phyloP scores from a whole-genome alignment of 2,888 invertebrate genomes.

The Parelbella ahira region DNA sequence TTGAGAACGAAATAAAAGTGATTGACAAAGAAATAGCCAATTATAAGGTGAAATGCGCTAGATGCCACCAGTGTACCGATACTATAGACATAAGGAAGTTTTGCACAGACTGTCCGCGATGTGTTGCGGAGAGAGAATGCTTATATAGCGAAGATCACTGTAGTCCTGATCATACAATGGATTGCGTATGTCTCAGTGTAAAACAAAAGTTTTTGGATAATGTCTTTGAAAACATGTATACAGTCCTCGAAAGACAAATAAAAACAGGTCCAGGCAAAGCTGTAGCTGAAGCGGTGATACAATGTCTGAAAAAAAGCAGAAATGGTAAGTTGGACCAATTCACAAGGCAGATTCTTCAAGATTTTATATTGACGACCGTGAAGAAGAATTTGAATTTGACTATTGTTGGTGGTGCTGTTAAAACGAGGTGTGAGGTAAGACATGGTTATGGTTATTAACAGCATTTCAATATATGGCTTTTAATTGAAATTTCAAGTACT shows the following conservation, averaged over 20 bases:
- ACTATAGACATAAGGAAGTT: slow-evolving; percentile 50
- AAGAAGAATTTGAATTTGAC: slow-evolving; percentile 66
- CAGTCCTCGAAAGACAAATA: slow-evolving; percentile 51
- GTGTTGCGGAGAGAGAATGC: slow-evolving; percentile 50
- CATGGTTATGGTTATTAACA: neutral
- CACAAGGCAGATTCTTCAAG: slow-evolving; percentile 54
- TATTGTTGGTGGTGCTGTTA: slow-evolving; percentile 68
- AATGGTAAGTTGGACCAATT: slow-evolving; percentile 60
- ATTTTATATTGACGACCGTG: slow-evolving; percentile 55
- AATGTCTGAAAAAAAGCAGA: slow-evolving; percentile 51
- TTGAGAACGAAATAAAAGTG: slow-evolving; percentile 47
- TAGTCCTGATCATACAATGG: slow-evolving; percentile 39
- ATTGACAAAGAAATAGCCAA: slow-evolving; percentile 45
- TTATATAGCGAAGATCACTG: slow-evolving; percentile 45
- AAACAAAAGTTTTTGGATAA: slow-evolving; percentile 65
- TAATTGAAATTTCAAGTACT: neutral
- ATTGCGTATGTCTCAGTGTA: slow-evolving; percentile 58
- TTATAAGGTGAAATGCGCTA: slow-evolving; percentile 43
- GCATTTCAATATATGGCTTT: neutral
- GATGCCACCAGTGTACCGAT: slow-evolving; percentile 54
- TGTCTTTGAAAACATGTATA: slow-evolving; percentile 71
- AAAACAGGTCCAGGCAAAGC: slow-evolving; percentile 51
- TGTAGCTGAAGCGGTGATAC: slow-evolving; percentile 51
- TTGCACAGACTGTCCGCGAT: slow-evolving; percentile 64
- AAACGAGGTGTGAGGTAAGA: slow-evolving; percentile 70